A percentile compares a stretch with the other conserved stretches of the same genome.
These are phyloP conservation scores for Mergus octosetaceus DNA, from an alignment of 2,797 vertebrate species.

Conservation along the genomic window DNA sequence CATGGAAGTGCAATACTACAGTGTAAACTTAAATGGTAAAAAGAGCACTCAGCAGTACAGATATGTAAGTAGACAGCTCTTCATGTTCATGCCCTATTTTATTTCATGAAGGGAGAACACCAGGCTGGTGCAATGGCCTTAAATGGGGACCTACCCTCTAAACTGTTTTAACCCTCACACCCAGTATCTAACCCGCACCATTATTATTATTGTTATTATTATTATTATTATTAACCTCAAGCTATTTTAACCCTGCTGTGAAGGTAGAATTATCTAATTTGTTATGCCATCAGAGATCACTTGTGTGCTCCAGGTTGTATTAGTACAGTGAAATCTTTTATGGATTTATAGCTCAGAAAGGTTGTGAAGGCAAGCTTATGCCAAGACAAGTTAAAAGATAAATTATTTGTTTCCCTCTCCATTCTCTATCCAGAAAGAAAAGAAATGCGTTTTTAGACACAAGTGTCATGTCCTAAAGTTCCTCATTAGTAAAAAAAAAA, in stretches of 20 bases:
- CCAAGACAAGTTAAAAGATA: neutral
- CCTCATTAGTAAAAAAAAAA: neutral
- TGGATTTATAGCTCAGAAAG: neutral
- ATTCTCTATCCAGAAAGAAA: neutral
- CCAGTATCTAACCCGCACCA: neutral
- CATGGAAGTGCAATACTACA: neutral
- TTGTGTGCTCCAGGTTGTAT: neutral
- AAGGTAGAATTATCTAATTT: neutral
- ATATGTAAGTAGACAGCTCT: neutral
- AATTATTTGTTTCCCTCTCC: neutral
- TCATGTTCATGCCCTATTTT: neutral
- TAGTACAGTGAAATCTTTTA: neutral
- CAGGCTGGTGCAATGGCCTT: neutral
- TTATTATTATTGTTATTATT: neutral
- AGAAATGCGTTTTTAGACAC: rapidly evolving
- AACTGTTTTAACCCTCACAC: neutral
- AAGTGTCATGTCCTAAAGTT: neutral
- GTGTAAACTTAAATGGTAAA: neutral
- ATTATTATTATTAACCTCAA: neutral
- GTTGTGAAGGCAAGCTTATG: neutral
- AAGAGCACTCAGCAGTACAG: neutral
- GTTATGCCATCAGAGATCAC: neutral
- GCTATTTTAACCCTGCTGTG: neutral
- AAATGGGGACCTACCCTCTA: neutral
- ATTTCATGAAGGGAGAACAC: neutral